These are phyloP conservation scores for Catajapyx aquilonaris DNA, from an alignment of 1,140 invertebrate genomes.

Conservation along the genomic window DNA sequence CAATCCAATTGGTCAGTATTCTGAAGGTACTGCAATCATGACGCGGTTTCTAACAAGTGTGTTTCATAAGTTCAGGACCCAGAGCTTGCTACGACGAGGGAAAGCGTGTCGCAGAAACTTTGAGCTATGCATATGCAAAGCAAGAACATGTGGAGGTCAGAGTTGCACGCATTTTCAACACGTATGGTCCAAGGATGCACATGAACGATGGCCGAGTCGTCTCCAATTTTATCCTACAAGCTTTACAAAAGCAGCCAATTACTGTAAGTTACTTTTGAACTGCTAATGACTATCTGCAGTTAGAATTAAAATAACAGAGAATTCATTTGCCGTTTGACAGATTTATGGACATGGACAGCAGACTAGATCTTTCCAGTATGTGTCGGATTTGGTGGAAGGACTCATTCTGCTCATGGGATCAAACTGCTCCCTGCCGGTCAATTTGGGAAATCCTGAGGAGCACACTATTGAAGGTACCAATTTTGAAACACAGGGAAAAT, in stretches of 20 bases:
- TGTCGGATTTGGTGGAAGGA: slow-evolving; percentile 91
- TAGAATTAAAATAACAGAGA: slow-evolving; percentile 1
- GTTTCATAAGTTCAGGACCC: slow-evolving; percentile 17
- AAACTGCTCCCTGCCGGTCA: slow-evolving; percentile 83
- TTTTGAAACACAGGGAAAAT: background rate
- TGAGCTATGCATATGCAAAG: slow-evolving; percentile 92
- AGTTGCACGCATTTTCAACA: slow-evolving; percentile 97
- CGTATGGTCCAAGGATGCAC: slow-evolving; percentile 98
- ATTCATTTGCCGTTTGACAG: slow-evolving; percentile 22
- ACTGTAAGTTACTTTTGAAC: slow-evolving; percentile 39
- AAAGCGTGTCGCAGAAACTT: slow-evolving; percentile 88
- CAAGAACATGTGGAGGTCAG: slow-evolving; percentile 87
- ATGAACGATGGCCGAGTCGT: slow-evolving; percentile 97
- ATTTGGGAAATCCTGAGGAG: slow-evolving; percentile 96
- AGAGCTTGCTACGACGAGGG: slow-evolving; percentile 98
- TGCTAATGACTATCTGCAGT: background rate
- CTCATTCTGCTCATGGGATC: slow-evolving; percentile 81
- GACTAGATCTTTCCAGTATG: slow-evolving; percentile 96
- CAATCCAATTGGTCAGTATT: slow-evolving; percentile 75
- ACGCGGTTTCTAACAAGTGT: background rate
- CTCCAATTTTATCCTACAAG: slow-evolving; percentile 96
- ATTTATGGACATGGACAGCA: slow-evolving; percentile 91
- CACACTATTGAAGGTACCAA: slow-evolving; percentile 70
- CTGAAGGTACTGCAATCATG: too few relatives aligned
- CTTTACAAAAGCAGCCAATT: slow-evolving; percentile 80